A percentile compares a stretch with the other conserved stretches of the same genome.
Evolutionary conservation across 1,140 invertebrate genomes (phyloP).

Genomic region (Caerostris darwini): DNA sequence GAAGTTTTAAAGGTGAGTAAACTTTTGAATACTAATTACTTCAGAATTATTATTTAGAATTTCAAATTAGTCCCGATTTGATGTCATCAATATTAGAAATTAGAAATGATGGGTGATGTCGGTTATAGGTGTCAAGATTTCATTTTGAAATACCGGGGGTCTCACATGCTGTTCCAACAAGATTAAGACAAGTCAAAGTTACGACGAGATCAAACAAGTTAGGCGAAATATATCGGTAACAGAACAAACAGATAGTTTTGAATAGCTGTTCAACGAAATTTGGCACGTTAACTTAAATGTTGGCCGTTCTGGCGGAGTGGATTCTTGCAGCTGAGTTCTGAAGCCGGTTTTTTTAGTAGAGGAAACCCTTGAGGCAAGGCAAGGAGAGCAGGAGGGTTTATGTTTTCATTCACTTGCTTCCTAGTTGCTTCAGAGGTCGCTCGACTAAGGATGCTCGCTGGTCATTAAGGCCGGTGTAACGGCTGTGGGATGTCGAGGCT

Average conservation of each 20-base stretch:
- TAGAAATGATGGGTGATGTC: no score
- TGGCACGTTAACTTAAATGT: constrained; percentile 32
- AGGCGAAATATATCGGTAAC: background rate
- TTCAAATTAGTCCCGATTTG: no score
- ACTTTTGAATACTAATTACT: no score
- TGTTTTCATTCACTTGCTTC: constrained; percentile 26
- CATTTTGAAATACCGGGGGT: no score
- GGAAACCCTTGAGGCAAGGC: constrained; percentile 10
- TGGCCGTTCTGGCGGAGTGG: constrained; percentile 26
- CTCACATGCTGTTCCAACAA: no score
- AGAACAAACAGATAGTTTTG: background rate
- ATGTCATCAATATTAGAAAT: no score
- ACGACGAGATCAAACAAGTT: no score
- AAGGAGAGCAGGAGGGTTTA: constrained; percentile 1
- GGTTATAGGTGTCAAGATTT: no score
- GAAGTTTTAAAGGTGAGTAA: no score
- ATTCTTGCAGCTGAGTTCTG: background rate
- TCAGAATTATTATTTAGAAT: no score
- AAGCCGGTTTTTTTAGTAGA: background rate
- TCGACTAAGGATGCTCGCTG: constrained; percentile 10
- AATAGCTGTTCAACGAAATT: constrained; percentile 25
- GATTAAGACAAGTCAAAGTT: no score
- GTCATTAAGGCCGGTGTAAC: background rate
- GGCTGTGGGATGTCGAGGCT: background rate
- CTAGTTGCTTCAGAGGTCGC: constrained; percentile 39